Percentiles rank a stretch among this genome's conserved stretches.
Conservation (phyloP, 2,113 vertebrate species). For the Corvus moneduloides region DNA sequence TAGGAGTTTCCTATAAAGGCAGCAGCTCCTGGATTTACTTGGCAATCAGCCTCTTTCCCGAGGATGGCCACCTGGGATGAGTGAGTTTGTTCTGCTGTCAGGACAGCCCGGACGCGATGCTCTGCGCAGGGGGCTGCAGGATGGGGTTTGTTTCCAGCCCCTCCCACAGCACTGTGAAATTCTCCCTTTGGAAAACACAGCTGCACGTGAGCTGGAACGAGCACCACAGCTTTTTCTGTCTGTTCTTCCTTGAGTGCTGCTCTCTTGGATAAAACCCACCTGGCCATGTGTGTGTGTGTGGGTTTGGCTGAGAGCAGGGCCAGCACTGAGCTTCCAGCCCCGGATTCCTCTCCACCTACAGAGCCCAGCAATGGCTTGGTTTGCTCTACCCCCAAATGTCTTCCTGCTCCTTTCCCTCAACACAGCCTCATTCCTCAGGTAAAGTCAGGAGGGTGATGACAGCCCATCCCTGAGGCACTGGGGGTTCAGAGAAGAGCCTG, state of each 20-base stretch:
- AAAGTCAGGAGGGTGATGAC: background rate
- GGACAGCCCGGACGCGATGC: background rate
- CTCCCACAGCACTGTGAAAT: background rate
- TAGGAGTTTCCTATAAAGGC: background rate
- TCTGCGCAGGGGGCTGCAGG: background rate
- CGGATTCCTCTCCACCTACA: background rate
- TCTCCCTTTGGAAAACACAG: background rate
- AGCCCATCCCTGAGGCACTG: accelerated
- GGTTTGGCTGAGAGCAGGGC: background rate
- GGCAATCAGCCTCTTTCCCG: background rate
- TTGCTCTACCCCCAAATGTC: background rate
- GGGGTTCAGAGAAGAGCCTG: background rate
- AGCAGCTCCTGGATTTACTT: conserved; percentile 32
- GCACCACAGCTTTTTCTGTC: background rate
- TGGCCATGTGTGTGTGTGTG: background rate
- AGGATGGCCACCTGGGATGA: background rate
- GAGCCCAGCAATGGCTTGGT: background rate
- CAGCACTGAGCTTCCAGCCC: background rate
- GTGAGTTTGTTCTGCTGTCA: background rate
- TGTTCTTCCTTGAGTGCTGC: background rate
- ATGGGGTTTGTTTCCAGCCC: background rate
- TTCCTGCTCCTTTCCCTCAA: background rate
- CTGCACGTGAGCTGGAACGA: background rate
- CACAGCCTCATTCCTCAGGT: background rate
- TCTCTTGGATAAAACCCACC: background rate